These are phyloP conservation scores for Melanophora roralis DNA, from an alignment of 2,888 invertebrate genomes.

Conservation along the genomic window DNA sequence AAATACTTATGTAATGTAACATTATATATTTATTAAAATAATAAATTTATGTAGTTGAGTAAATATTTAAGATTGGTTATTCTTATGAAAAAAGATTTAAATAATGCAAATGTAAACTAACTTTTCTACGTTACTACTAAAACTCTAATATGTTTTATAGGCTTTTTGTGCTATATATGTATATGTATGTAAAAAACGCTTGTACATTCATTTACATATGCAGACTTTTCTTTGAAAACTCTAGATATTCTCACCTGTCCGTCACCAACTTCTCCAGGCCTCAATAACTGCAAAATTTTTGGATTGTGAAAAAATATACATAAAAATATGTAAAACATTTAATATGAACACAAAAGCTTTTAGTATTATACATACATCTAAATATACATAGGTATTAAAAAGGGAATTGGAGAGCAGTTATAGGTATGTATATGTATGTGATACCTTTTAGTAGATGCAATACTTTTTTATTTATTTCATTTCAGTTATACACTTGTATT, in stretches of 20 bases:
- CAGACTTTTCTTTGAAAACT: conserved; percentile 71
- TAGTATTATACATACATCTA: too few relatives aligned
- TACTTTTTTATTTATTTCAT: too few relatives aligned
- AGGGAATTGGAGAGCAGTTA: too few relatives aligned
- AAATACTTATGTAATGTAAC: too few relatives aligned
- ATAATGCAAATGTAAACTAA: neutral
- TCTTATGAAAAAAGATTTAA: too few relatives aligned
- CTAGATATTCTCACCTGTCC: conserved; percentile 80
- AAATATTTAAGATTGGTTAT: neutral
- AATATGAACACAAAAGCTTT: conserved; percentile 65
- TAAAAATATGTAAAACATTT: conserved; percentile 33
- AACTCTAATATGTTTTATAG: conserved; percentile 38
- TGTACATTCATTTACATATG: neutral
- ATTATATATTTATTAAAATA: neutral
- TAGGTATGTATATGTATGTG: too few relatives aligned
- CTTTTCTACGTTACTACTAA: neutral
- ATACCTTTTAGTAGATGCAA: too few relatives aligned
- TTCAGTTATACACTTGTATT: too few relatives aligned
- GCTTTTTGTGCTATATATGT: too few relatives aligned
- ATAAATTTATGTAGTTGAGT: neutral
- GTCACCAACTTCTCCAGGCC: conserved; percentile 86
- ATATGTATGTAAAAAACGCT: neutral
- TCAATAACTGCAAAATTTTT: conserved; percentile 79
- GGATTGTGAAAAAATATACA: conserved; percentile 53
- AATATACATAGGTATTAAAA: too few relatives aligned